These are phyloP conservation scores for Sphecodes monilicornis DNA, from an alignment of 2,888 invertebrate genomes.

Conservation along the genomic window DNA sequence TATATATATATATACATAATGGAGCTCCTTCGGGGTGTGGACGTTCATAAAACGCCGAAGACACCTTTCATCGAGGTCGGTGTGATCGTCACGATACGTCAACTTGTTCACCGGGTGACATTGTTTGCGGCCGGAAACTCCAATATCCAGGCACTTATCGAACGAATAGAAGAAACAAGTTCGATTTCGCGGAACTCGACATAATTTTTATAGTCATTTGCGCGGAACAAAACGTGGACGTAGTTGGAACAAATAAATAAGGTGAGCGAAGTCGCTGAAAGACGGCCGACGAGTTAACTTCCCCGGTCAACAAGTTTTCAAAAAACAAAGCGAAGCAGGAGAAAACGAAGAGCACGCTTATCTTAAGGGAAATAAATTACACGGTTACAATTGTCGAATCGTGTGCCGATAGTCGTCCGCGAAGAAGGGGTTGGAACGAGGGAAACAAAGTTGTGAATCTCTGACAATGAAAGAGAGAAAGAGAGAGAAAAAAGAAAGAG, in stretches of 20 bases:
- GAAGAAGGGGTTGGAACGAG: conserved; percentile 1
- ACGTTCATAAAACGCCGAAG: not conserved
- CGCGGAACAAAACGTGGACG: not conserved
- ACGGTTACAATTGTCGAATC: conserved; percentile 54
- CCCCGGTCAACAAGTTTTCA: not conserved
- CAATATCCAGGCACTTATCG: not conserved
- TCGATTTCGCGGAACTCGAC: not conserved
- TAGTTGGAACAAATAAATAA: conserved; percentile 18
- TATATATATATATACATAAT: too few relatives aligned
- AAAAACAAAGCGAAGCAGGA: conserved; percentile 39
- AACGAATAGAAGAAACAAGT: conserved; percentile 46
- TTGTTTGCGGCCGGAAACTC: not conserved
- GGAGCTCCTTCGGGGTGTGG: not conserved
- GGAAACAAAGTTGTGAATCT: not conserved
- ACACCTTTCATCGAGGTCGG: not conserved
- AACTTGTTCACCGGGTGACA: not conserved
- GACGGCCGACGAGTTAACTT: not conserved
- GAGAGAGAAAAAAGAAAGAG: not conserved
- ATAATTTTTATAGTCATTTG: not conserved
- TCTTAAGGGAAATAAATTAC: conserved; percentile 37
- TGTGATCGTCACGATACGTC: not conserved
- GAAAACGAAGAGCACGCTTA: conserved; percentile 48
- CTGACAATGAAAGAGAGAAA: not conserved
- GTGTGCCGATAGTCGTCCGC: conserved; percentile 48
- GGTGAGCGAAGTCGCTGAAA: not conserved